Evolutionary conservation across 2,888 invertebrate genomes (phyloP), one percentile per base, ranked within the genome.

Genomic region (Eupithecia inturbata): DNA sequence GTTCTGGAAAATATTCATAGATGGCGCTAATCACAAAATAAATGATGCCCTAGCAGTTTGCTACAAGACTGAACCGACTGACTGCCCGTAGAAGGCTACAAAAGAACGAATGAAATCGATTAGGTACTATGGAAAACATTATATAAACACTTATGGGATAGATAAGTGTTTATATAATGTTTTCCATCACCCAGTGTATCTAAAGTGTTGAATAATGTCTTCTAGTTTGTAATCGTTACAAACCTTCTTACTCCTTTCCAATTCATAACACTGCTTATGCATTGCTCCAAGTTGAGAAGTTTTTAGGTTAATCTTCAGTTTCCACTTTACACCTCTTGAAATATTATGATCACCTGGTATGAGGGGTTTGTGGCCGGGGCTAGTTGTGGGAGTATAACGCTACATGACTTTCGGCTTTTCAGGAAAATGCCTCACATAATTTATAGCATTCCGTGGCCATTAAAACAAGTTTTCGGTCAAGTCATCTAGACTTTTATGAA

Each of bases 1-100:
- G 68, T 81, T 60, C 45, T 3, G 12, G 49, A 66, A 73, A 70
- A 62, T 3, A 12, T 7, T 7, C 45, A 68, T 19, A 76, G 75
- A 68, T 76, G 68, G 75, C 67, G 68, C 16, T 68, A 62, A 31
- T 9, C 4, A 9, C 10, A 5, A 69, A 53, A 33, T 28, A 57
- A 9, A 41, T 26, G 16, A 14, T 49, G 63, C 12, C 45, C 45
- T 71, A 66, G 60, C 66, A 68, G 7, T 39, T 28, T 64, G 67
- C 70, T 74, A 68, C 68, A 60, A 60, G 14, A 41, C 7, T 36
- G 64, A 9, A 41, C 7, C 31, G 64, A 9, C 74, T 68, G n/a
- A 68, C 60, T 64, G 28, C 31, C 1, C 68, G 70, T 71, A 53
- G 57, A 57, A 22, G 12, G 26, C 3, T 53, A 22, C 22, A 22